Evolutionary conservation across 2,113 vertebrate genomes (phyloP).

Genomic region (Dryoscopus gambensis): DNA sequence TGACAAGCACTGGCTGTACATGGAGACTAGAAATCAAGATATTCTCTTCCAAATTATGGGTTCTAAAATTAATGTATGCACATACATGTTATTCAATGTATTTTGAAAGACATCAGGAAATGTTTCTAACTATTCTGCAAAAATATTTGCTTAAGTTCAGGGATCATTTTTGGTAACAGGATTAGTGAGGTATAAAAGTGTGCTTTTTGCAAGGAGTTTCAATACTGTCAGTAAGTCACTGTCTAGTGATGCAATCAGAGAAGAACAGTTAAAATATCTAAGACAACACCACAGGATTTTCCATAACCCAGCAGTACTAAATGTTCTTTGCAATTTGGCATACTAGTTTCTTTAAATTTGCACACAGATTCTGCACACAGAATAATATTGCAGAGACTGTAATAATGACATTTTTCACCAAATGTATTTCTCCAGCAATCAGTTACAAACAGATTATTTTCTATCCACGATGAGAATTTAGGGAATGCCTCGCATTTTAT

Average conservation of each 20-base stretch:
- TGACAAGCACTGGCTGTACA: conserved; percentile 33
- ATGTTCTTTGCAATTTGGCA: background rate
- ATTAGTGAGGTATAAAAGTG: background rate
- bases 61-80: background rate
- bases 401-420: background rate
- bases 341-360: background rate
- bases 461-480: background rate
- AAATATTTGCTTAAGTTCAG: background rate
- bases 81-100: background rate
- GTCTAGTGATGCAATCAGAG: background rate
- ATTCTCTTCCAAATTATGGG: background rate
- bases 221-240: background rate
- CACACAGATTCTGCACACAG: no score
- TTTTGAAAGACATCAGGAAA: background rate
- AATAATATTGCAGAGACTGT: background rate
- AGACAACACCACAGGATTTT: background rate
- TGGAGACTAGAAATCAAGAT: conserved; percentile 25
- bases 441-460: background rate
- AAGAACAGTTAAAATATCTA: background rate
- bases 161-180: background rate
- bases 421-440: background rate
- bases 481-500: background rate
- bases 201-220: background rate
- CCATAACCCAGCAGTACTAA: background rate
- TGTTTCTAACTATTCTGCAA: background rate